phyloP scores from a whole-genome alignment of 1,140 invertebrate species.

The Camponotus floridanus region DNA sequence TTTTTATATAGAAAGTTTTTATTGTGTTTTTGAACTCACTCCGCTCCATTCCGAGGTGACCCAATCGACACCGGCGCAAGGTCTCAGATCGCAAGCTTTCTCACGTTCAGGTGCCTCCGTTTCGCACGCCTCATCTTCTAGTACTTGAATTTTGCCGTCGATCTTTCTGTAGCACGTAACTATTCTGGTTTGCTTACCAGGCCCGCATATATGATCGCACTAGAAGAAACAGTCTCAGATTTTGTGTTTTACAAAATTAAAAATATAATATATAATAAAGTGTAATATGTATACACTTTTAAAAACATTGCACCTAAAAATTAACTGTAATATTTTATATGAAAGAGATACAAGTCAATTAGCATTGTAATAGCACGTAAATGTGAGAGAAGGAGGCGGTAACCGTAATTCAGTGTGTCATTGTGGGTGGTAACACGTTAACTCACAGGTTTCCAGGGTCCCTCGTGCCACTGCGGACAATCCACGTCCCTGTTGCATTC shows the following conservation, averaged over 20 bases:
- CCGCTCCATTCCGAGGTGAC: slow-evolving; percentile 95
- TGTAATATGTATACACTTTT: no score
- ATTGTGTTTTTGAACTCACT: slow-evolving; percentile 87
- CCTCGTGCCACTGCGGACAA: slow-evolving; percentile 94
- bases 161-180: slow-evolving; percentile 92
- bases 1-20: slow-evolving; percentile 18
- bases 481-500: slow-evolving; percentile 91
- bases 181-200: slow-evolving; percentile 91
- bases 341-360: no score
- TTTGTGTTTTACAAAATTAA: no score
- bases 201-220: slow-evolving; percentile 96
- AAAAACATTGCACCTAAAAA: no score
- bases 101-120: slow-evolving; percentile 90
- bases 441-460: slow-evolving; percentile 94
- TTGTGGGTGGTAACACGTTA: neutral
- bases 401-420: slow-evolving; percentile 11
- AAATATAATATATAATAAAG: no score
- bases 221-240: slow-evolving; percentile 80
- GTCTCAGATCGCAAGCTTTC: slow-evolving; percentile 91
- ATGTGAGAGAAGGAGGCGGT: no score
- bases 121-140: slow-evolving; percentile 91
- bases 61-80: slow-evolving; percentile 97
- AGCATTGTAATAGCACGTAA: no score
- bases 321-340: no score
- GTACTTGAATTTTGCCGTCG: slow-evolving; percentile 89